Conservation (phyloP, 2,888 invertebrate genomes). For the Drosophila nigritarsus region DNA sequence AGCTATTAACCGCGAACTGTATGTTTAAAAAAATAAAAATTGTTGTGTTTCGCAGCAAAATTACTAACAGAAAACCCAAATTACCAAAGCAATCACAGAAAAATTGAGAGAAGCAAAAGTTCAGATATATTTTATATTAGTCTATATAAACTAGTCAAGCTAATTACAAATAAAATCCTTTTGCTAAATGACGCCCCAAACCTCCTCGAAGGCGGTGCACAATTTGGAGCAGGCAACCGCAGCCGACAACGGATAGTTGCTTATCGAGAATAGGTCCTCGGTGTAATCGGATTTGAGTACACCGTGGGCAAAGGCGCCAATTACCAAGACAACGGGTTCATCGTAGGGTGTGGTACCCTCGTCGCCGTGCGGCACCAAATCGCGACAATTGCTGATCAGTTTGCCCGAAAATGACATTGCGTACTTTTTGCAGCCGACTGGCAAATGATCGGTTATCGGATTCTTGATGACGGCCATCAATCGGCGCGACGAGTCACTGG, state of each 20-base stretch:
- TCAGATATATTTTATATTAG: no score
- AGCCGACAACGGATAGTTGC: slow-evolving; percentile 98
- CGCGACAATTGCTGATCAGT: slow-evolving; percentile 88
- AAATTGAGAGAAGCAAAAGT: no score
- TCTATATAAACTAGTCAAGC: slow-evolving; percentile 2
- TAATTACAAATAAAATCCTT: background rate
- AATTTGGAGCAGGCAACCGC: slow-evolving; percentile 98
- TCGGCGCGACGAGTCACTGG: slow-evolving; percentile 94
- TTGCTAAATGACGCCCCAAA: slow-evolving; percentile 90
- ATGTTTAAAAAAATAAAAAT: no score
- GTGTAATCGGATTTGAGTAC: slow-evolving; percentile 94
- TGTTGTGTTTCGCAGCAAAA: no score
- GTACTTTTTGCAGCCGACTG: slow-evolving; percentile 96
- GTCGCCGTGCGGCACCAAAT: slow-evolving; percentile 89
- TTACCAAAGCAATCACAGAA: no score
- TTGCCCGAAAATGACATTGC: slow-evolving; percentile 95
- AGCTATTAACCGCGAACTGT: no score
- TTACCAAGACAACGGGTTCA: slow-evolving; percentile 93
- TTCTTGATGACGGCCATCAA: slow-evolving; percentile 98
- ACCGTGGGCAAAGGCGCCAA: slow-evolving; percentile 99
- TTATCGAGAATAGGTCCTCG: slow-evolving; percentile 96
- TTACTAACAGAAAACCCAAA: no score
- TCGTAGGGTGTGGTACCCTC: slow-evolving; percentile 87
- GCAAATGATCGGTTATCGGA: slow-evolving; percentile 96
- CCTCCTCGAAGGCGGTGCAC: slow-evolving; percentile 97